Percentiles rank a stretch among this genome's conserved stretches.
These are phyloP conservation scores for Sorex araneus DNA, from an alignment of 2,113 vertebrate species.

Conservation along the genomic window DNA sequence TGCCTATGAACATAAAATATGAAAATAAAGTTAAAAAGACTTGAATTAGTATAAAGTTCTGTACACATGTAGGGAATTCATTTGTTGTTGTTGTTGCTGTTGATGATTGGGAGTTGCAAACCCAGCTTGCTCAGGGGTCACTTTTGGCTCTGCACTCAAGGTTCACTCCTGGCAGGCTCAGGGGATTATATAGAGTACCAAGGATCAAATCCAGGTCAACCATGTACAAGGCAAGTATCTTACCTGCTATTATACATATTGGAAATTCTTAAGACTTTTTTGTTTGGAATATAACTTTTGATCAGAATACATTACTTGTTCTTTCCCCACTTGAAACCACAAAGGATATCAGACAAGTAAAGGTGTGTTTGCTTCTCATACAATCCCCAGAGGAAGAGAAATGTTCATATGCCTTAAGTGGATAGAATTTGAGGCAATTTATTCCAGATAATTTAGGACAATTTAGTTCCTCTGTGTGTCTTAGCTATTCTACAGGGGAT, in stretches of 20 bases:
- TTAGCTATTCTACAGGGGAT: slow-evolving; percentile 51
- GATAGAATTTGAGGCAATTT: slow-evolving; percentile 44
- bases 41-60: slow-evolving; percentile 1
- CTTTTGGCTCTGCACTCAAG: too few relatives aligned
- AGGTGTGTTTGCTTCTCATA: slow-evolving; percentile 47
- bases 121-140: too few relatives aligned
- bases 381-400: slow-evolving; percentile 22
- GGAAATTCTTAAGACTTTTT: too few relatives aligned
- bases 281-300: slow-evolving; percentile 15
- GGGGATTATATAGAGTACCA: too few relatives aligned
- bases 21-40: background rate
- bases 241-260: too few relatives aligned
- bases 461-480: background rate
- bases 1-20: background rate
- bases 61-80: background rate
- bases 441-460: slow-evolving; percentile 70
- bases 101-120: too few relatives aligned
- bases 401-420: background rate
- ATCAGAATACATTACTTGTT: slow-evolving; percentile 38
- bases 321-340: slow-evolving; percentile 24
- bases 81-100: too few relatives aligned
- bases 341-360: slow-evolving; percentile 12
- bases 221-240: too few relatives aligned
- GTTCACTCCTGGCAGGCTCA: too few relatives aligned
- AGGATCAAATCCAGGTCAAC: too few relatives aligned